Evolutionary conservation across 1,140 invertebrate species (phyloP), one percentile per base, ranked within the genome.

Genomic region (Muscidifurax raptorellus): DNA sequence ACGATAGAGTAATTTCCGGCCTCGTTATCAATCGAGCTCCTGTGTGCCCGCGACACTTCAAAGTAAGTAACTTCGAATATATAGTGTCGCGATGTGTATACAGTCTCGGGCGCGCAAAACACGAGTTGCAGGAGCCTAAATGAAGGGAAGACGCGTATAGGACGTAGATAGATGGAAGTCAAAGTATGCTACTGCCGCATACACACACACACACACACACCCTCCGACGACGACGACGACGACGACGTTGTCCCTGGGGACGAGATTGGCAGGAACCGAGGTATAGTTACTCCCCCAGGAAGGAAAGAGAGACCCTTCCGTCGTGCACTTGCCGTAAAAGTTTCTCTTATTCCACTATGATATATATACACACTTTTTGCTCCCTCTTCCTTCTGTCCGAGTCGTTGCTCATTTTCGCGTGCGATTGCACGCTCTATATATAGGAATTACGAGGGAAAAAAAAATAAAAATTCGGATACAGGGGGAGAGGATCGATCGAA

Each of bases 201-300:
- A 40, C 36, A 40, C 9, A 40, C 3, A 40, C 36, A 40, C 36
- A 40, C 9, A 40, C 25, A 67, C 66, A 47, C 67, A 28, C 25
- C 67, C 27, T 13, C 12, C 12, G 12, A n/a, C n/a, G n/a, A n/a
- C n/a, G n/a, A n/a, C n/a, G n/a, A n/a, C 18, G 18, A 13, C 10
- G 3, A 4, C 67, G 25, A n/a, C 18, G 13, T 22, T 28, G 32
- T 77, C 75, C 47, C 47, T 28, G 0, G 78, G 64, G 78, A 69
- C n/a, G 30, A 72, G 67, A 81, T 81, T 81, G 79, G 67, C 44
- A 72, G 79, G 67, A 59, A 59, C 67, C 40, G 64, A 36, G 78
- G 22, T 59, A 59, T n/a, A 59, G 52, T 66, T 7, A 76, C 40
- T 76, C 74, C 74, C 74, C 44, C n/a, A 52, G 74, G 74, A 76